Base-by-base conservation (phyloP, 2,888 invertebrate species). In the Eulithis prunata region DNA sequence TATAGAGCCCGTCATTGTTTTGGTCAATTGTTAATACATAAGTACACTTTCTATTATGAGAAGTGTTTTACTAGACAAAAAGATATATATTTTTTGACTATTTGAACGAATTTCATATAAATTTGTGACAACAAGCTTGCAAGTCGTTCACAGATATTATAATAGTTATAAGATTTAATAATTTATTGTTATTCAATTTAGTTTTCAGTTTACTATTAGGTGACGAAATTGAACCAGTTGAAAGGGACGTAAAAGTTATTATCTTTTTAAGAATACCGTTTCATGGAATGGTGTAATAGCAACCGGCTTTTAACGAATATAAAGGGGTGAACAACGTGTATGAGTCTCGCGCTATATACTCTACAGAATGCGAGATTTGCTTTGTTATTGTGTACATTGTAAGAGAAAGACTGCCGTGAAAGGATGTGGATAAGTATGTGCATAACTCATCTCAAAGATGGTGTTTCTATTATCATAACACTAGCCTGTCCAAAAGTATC, bases 51-150 rank as follows among this genome's bases (percentile, higher is more conserved):
- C 86, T 77, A 76, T 74, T 80, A 66, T 78, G 77, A 74, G 88
- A 85, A 85, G 84, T 82, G 90, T 87, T 86, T 83, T 84, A 71
- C 84, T 88, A 90, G 87, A 92, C 91, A 89, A 92, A 90, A 90
- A 72, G 64, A 90, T 93, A 93, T 93, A 93, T 93, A 93, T 93
- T 93, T 93, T 93, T 93, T 93, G 93, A 93, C 91, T 89, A 90
- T 89, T 90, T 91, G 91, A 91, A 87, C 87, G 89, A 89, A 89
- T 90, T 90, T 86, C 90, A 87, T 77, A 83, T 77, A 65, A 68
- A 78, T 88, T 89, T 90, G 91, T 90, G 89, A 88, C 88, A 84
- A 86, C 85, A 86, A 88, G 87, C 86, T 89, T 87, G 84, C 88
- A 86, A 88, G 85, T 88, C 87, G 84, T 90, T 91, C 90, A 87